Conservation (phyloP, 2,113 vertebrate genomes). For the Bostrychus sinensis region DNA sequence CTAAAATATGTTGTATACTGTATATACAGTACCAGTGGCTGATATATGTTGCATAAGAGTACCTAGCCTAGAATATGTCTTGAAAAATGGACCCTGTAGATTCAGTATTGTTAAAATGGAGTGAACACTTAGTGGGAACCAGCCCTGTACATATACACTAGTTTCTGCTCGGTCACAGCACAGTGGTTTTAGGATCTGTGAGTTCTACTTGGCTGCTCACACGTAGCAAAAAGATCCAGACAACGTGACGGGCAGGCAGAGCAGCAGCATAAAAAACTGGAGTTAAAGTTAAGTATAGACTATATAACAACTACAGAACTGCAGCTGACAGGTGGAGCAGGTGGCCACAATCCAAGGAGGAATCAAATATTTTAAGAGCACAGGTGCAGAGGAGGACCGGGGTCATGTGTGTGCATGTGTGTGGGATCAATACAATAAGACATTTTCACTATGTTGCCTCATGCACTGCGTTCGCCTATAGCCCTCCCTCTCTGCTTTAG, state of each 20-base stretch:
- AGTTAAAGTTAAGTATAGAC: constrained; percentile 20
- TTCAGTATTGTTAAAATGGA: constrained; percentile 17
- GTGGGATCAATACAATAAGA: constrained; percentile 14
- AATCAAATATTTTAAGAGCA: constrained; percentile 35
- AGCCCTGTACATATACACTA: constrained; percentile 25
- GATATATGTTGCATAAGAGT: neutral
- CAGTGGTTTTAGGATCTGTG: constrained; percentile 23
- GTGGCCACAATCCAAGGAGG: constrained; percentile 10
- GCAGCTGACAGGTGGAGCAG: constrained; percentile 10
- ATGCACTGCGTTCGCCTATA: constrained; percentile 16
- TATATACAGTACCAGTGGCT: too few species aligned
- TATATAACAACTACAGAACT: constrained; percentile 19
- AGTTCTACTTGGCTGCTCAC: constrained; percentile 62
- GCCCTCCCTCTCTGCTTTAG: constrained; percentile 2
- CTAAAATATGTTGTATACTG: too few species aligned
- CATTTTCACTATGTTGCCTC: constrained; percentile 18
- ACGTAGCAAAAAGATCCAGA: constrained; percentile 44
- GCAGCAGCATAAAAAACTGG: constrained; percentile 14
- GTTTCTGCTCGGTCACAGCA: constrained; percentile 18
- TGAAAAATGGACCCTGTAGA: constrained; percentile 9
- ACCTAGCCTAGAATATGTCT: neutral
- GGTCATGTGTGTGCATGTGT: neutral
- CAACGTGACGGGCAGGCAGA: constrained; percentile 42
- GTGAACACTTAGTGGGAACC: neutral
- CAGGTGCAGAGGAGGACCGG: constrained; percentile 10